Conservation (phyloP, 2,888 invertebrate species). For the Thecophora atra region DNA sequence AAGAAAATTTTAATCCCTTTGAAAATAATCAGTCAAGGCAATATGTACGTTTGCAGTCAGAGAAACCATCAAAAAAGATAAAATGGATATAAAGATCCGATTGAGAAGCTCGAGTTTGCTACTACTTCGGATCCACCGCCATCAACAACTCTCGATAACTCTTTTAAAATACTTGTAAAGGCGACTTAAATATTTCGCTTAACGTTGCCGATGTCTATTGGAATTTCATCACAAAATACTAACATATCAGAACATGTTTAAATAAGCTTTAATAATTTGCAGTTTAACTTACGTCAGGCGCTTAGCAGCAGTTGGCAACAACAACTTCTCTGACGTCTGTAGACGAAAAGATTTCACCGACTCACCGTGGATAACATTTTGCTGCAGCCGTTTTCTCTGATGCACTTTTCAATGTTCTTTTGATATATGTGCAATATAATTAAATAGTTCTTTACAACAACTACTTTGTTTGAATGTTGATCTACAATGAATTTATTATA, state of each 20-base stretch:
- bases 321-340: constrained; percentile 4
- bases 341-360: constrained; percentile 27
- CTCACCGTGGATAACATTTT: constrained; percentile 30
- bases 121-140: background rate
- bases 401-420: background rate
- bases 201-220: background rate
- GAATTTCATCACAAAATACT: constrained; percentile 1
- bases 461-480: background rate
- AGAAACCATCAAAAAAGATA: too few relatives aligned
- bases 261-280: constrained; percentile 8
- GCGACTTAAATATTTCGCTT: background rate
- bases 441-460: background rate
- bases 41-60: too few relatives aligned
- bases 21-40: too few relatives aligned
- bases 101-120: background rate
- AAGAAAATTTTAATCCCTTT: too few relatives aligned
- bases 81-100: too few relatives aligned
- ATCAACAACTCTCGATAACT: background rate
- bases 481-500: constrained; percentile 1
- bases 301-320: background rate
- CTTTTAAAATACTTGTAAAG: background rate
- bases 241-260: background rate
- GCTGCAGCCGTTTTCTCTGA: background rate
- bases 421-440: background rate
- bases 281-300: constrained; percentile 27